These are phyloP conservation scores for Holotrichia oblita DNA, from an alignment of 1,140 invertebrate species.

Conservation along the genomic window DNA sequence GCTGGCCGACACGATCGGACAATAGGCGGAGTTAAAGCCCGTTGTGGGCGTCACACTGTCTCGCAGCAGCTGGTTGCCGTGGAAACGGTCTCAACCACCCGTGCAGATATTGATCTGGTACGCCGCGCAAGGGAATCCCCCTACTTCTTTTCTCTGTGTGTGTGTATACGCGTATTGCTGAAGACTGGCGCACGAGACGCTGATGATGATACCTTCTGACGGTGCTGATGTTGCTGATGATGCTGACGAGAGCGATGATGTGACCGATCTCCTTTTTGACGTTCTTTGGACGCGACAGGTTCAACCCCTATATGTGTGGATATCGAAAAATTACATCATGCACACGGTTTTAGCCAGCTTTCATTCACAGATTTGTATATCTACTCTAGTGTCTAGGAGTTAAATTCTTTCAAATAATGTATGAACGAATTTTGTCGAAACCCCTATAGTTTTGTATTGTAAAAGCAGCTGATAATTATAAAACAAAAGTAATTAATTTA, in stretches of 20 bases:
- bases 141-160: slow-evolving; percentile 40
- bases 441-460: too few species aligned
- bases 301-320: background rate
- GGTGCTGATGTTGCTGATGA: slow-evolving; percentile 40
- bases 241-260: slow-evolving; percentile 42
- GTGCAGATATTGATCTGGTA: slow-evolving; percentile 60
- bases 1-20: slow-evolving; percentile 22
- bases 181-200: slow-evolving; percentile 28
- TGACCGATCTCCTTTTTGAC: slow-evolving; percentile 32
- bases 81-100: slow-evolving; percentile 54
- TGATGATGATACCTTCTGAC: slow-evolving; percentile 25
- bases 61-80: slow-evolving; percentile 61
- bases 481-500: too few species aligned
- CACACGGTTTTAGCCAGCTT: slow-evolving; percentile 44
- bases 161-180: background rate
- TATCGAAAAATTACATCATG: slow-evolving; percentile 54
- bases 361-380: background rate
- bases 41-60: slow-evolving; percentile 60
- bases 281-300: slow-evolving; percentile 18
- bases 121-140: slow-evolving; percentile 45
- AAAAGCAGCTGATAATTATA: too few species aligned
- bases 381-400: too few species aligned
- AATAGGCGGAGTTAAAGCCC: slow-evolving; percentile 35
- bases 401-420: too few species aligned
- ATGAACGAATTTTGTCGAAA: too few species aligned